Conservation (phyloP, 64 coral and sea anemone genomes). For the Acropora tenuis region DNA sequence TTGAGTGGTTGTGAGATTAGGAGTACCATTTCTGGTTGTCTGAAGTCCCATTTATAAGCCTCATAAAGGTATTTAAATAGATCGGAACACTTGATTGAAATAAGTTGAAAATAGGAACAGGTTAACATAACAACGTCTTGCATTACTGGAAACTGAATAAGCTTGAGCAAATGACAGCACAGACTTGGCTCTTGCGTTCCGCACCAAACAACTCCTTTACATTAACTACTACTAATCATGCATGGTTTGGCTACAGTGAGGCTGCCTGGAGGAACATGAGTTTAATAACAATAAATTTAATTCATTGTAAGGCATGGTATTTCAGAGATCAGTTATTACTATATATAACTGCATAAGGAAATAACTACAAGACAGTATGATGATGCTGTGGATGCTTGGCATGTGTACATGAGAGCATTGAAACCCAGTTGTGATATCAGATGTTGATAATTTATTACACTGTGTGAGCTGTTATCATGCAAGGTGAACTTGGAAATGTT, state of each 20-base stretch:
- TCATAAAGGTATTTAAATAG: not conserved
- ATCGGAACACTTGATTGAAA: not conserved
- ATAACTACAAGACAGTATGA: not conserved
- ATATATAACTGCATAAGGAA: no score
- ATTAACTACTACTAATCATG: constrained; percentile 43
- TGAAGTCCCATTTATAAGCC: not conserved
- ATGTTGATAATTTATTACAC: no score
- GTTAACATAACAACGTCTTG: not conserved
- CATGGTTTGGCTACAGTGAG: constrained; percentile 54
- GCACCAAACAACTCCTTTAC: constrained; percentile 51
- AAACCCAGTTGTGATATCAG: not conserved
- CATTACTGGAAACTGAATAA: no score
- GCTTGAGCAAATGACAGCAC: constrained; percentile 50
- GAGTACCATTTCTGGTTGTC: constrained; percentile 6
- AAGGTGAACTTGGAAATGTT: no score
- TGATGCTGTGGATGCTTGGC: not conserved
- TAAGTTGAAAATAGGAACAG: not conserved
- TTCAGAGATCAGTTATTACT: not conserved
- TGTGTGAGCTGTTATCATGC: no score
- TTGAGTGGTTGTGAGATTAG: not conserved
- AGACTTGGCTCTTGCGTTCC: constrained; percentile 60
- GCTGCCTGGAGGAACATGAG: constrained; percentile 8
- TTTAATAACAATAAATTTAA: not conserved
- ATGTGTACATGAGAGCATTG: not conserved
- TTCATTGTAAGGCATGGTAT: not conserved